phyloP scores from a whole-genome alignment of 2,113 vertebrate genomes.

The Crotalus horridus region DNA sequence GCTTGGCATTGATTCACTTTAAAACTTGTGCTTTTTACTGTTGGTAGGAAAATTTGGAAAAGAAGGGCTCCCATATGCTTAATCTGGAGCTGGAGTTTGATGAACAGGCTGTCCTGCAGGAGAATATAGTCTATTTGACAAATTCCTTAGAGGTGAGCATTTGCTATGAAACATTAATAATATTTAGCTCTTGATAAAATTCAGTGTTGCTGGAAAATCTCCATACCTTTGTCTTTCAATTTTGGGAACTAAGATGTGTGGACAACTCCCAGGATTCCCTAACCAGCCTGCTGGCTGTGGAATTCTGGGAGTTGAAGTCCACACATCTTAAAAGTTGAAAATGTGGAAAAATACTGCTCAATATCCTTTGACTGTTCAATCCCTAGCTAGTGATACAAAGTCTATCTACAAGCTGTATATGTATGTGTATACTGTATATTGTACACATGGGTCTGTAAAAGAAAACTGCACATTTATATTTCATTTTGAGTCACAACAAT shows the following conservation, averaged over 20 bases:
- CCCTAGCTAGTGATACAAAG: not conserved
- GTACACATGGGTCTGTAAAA: not conserved
- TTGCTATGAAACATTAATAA: not conserved
- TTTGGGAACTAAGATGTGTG: not conserved
- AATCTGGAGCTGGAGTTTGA: constrained; percentile 95
- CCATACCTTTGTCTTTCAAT: not conserved
- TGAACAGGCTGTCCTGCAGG: constrained; percentile 85
- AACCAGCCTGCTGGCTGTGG: not conserved
- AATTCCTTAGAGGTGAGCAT: constrained; percentile 88
- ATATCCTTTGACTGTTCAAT: not conserved
- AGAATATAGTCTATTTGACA: constrained; percentile 93
- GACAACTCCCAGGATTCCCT: not conserved
- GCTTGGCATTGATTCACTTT: constrained; percentile 17
- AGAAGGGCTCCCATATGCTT: constrained; percentile 84
- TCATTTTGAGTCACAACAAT: not conserved
- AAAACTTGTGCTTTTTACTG: not conserved
- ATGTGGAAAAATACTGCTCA: not conserved
- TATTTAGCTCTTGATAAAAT: not conserved
- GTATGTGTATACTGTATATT: too few species aligned
- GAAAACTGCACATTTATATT: not conserved
- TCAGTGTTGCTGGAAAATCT: not conserved
- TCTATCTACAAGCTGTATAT: not conserved
- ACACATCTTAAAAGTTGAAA: not conserved
- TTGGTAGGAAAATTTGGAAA: constrained; percentile 89
- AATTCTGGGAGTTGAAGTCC: not conserved